Percentiles rank a stretch among this genome's conserved stretches.
Conservation (phyloP, 2,797 vertebrate genomes). For the Capromys pilorides region DNA sequence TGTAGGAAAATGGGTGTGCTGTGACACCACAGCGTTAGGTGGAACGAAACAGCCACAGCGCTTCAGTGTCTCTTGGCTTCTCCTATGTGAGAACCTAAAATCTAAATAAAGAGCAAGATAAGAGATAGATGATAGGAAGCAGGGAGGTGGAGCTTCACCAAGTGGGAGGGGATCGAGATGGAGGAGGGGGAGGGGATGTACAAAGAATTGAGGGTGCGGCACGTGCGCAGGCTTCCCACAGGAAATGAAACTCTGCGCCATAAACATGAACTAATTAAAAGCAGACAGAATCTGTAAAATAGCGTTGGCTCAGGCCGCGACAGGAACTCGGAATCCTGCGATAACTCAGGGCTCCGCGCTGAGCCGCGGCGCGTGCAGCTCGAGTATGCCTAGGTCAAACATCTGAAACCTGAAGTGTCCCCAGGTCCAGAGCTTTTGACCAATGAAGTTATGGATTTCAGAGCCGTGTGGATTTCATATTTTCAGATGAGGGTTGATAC, state of each 20-base stretch:
- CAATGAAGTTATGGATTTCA: background rate
- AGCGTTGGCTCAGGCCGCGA: background rate
- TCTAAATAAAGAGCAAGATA: background rate
- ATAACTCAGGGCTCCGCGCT: background rate
- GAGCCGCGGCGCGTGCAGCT: background rate
- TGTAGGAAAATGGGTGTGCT: background rate
- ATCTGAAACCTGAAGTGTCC: background rate
- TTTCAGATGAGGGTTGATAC: background rate
- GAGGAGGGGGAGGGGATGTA: no score
- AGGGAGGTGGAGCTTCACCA: background rate
- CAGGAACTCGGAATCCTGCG: slow-evolving; percentile 6
- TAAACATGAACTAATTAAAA: background rate
- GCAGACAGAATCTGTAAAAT: background rate
- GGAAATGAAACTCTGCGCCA: background rate
- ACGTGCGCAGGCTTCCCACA: background rate
- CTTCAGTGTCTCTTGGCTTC: background rate
- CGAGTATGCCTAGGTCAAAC: background rate
- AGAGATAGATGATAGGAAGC: background rate
- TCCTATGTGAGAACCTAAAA: background rate
- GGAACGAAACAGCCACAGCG: background rate
- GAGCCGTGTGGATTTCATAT: background rate
- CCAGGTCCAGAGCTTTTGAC: background rate
- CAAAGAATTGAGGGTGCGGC: no score
- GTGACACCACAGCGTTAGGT: background rate
- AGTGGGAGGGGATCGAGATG: background rate